phyloP scores from a whole-genome alignment of 2,113 vertebrate species.

The Cebidichthys violaceus region DNA sequence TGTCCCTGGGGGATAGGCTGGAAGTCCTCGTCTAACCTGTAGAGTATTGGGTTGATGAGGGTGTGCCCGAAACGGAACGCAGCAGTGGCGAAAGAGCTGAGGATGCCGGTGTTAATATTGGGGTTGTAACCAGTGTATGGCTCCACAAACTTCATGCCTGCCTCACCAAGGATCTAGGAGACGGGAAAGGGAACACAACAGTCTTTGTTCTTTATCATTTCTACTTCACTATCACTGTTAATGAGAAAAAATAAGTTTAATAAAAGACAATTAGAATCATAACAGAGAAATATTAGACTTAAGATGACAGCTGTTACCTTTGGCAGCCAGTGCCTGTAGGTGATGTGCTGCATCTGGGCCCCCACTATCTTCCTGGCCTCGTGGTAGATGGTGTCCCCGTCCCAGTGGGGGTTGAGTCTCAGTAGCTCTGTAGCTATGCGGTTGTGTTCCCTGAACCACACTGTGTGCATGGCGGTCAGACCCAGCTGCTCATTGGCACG shows the following conservation, averaged over 20 bases:
- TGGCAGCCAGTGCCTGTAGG: slow-evolving; percentile 96
- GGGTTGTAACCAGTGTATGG: slow-evolving; percentile 92
- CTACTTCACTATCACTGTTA: not conserved
- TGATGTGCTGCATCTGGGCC: slow-evolving; percentile 98
- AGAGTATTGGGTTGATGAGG: slow-evolving; percentile 94
- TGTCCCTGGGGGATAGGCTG: slow-evolving; percentile 92
- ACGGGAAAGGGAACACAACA: not conserved
- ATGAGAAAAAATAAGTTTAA: not conserved
- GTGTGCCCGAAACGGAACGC: slow-evolving; percentile 99
- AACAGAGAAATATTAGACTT: not conserved
- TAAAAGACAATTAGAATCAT: not conserved
- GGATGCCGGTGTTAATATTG: slow-evolving; percentile 91
- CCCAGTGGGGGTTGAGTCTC: slow-evolving; percentile 96
- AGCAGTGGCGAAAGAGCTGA: slow-evolving; percentile 95
- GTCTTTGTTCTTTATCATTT: not conserved
- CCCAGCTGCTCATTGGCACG: slow-evolving; percentile 96
- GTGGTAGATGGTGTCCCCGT: slow-evolving; percentile 96
- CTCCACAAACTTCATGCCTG: slow-evolving; percentile 91
- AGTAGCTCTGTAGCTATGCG: slow-evolving; percentile 92
- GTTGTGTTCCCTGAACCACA: slow-evolving; percentile 98
- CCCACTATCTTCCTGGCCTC: slow-evolving; percentile 97
- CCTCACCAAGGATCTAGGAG: slow-evolving; percentile 90
- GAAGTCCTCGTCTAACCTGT: slow-evolving; percentile 92
- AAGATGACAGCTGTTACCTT: slow-evolving; percentile 78
- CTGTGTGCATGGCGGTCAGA: slow-evolving; percentile 95